A percentile compares a stretch with the other conserved stretches of the same genome.
These are phyloP conservation scores for Samia ricini DNA, from an alignment of 1,140 invertebrate genomes.

Conservation along the genomic window DNA sequence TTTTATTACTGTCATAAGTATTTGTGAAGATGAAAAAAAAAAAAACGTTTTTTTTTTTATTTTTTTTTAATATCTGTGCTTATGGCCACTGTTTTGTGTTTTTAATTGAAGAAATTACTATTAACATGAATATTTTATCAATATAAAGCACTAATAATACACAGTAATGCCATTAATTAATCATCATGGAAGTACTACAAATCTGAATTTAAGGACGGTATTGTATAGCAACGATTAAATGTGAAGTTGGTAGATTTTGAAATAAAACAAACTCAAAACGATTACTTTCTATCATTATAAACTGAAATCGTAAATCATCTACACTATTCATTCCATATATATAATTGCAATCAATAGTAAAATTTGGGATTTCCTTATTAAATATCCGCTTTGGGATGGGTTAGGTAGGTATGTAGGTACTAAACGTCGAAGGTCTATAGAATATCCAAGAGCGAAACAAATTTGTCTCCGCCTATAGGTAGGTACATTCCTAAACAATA, in stretches of 20 bases:
- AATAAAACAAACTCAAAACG: neutral
- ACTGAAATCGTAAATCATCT: neutral
- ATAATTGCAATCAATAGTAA: neutral
- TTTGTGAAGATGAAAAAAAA: conserved; percentile 2
- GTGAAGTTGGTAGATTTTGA: too few species aligned
- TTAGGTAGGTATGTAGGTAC: too few species aligned
- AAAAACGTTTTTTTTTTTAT: neutral
- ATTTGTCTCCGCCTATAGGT: conserved; percentile 28
- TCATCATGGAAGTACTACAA: neutral
- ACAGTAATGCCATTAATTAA: neutral
- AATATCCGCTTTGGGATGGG: neutral
- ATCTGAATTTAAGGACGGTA: neutral
- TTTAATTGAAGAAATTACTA: too few species aligned
- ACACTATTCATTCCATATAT: neutral
- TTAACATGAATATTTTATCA: too few species aligned
- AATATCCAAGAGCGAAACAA: conserved; percentile 29
- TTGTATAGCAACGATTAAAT: neutral
- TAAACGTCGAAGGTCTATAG: conserved; percentile 6
- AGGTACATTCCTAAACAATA: conserved; percentile 56
- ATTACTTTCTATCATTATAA: too few species aligned
- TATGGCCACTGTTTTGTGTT: too few species aligned
- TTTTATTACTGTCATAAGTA: conserved; percentile 52
- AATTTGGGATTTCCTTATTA: neutral
- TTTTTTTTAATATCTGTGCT: neutral
- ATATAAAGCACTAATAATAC: too few species aligned